Percentiles rank a stretch among this genome's conserved stretches.
phyloP scores from a whole-genome alignment of 2,797 vertebrate species.

The Argentina silus region DNA sequence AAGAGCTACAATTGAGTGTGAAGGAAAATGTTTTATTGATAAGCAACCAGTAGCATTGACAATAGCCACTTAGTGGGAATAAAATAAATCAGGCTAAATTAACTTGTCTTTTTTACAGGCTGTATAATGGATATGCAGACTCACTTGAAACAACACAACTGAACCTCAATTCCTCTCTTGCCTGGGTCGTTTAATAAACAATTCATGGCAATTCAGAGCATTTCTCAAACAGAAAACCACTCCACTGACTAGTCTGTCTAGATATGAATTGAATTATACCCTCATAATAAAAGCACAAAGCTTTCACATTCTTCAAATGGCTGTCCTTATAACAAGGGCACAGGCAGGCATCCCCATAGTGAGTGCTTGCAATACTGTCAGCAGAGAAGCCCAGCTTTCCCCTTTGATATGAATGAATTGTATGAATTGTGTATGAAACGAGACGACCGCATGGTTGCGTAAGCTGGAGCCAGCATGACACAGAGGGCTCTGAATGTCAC shows the following conservation, averaged over 20 bases:
- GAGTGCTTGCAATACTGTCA: conserved; percentile 12
- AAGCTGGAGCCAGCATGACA: conserved; percentile 48
- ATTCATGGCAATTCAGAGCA: conserved; percentile 43
- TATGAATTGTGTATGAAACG: conserved; percentile 70
- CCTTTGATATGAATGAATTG: conserved; percentile 71
- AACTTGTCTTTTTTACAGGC: conserved; percentile 35
- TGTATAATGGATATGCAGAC: conserved; percentile 33
- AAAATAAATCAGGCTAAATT: conserved; percentile 16
- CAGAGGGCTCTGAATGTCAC: conserved; percentile 60
- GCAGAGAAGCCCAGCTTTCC: conserved; percentile 51
- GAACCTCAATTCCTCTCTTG: conserved; percentile 41
- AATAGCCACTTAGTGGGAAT: conserved; percentile 5
- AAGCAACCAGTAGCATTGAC: conserved; percentile 15
- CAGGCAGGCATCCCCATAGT: conserved; percentile 13
- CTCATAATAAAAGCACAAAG: conserved; percentile 50
- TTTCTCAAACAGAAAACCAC: conserved; percentile 45
- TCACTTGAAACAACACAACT: conserved; percentile 57
- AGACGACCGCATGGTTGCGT: conserved; percentile 57
- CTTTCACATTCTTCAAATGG: conserved; percentile 44
- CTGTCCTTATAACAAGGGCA: conserved; percentile 47
- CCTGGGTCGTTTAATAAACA: conserved; percentile 47
- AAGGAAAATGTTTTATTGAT: conserved; percentile 19
- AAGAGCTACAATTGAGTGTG: conserved; percentile 23
- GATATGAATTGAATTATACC: conserved; percentile 54
- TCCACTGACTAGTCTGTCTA: conserved; percentile 31